Evolutionary conservation across 2,888 invertebrate species (phyloP).

Genomic region (Conomelus anceps): DNA sequence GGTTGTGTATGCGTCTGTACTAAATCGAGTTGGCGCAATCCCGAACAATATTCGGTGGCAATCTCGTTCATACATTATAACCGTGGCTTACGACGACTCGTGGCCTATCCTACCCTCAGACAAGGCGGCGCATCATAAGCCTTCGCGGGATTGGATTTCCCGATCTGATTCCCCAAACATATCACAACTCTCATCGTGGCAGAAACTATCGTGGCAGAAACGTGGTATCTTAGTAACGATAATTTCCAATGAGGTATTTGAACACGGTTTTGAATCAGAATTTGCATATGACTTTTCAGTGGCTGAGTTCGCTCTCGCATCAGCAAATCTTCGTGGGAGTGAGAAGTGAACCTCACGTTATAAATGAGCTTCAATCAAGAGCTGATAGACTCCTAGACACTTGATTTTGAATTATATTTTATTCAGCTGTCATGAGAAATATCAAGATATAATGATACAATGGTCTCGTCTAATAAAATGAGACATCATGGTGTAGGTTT

Average conservation of each 20-base stretch:
- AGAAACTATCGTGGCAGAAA: too few species aligned
- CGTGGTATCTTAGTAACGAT: neutral
- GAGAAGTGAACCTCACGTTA: neutral
- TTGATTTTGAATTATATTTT: neutral
- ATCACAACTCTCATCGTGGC: neutral
- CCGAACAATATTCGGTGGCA: neutral
- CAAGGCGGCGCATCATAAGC: neutral
- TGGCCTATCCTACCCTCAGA: too few species aligned
- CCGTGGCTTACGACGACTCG: neutral
- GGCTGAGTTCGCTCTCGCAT: neutral
- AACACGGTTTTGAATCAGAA: neutral
- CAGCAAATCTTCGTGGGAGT: neutral
- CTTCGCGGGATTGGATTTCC: neutral
- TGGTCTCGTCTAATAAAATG: too few species aligned
- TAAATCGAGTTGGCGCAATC: neutral
- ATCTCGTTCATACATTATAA: neutral
- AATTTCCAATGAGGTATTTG: neutral
- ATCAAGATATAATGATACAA: too few species aligned
- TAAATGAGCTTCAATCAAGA: neutral
- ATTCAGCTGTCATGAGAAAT: neutral
- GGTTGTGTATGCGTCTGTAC: neutral
- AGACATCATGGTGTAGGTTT: too few species aligned
- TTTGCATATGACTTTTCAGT: neutral
- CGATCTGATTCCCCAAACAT: neutral
- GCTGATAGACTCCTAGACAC: neutral